phyloP scores from a whole-genome alignment of 2,888 invertebrate genomes.

The Phalera bucephala region DNA sequence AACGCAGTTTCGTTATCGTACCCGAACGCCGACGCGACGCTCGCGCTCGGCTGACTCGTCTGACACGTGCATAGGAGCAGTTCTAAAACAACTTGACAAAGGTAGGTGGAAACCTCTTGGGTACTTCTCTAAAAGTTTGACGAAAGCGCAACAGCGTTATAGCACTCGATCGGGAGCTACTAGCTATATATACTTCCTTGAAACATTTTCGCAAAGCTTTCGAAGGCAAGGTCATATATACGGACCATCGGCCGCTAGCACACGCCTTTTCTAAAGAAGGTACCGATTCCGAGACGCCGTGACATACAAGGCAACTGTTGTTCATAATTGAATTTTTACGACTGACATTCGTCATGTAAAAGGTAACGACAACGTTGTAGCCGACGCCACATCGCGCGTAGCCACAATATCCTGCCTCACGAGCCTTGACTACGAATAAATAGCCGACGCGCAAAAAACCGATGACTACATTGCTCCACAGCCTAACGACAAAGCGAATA shows the following conservation, averaged over 20 bases:
- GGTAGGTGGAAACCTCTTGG: conserved; percentile 11
- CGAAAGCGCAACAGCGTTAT: conserved; percentile 6
- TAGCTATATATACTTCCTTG: conserved; percentile 10
- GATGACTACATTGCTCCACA: not conserved
- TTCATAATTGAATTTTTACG: conserved; percentile 8
- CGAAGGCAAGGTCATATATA: conserved; percentile 8
- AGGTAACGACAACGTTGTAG: conserved; percentile 2
- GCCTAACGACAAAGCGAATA: no score
- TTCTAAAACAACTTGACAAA: conserved; percentile 38
- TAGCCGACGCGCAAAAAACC: conserved; percentile 1
- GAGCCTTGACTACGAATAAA: not conserved
- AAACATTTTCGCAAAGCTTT: conserved; percentile 9
- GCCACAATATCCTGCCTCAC: conserved; percentile 1
- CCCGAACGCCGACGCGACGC: no score
- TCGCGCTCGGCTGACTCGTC: conserved; percentile 52
- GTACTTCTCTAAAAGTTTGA: conserved; percentile 11
- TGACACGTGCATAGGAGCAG: conserved; percentile 45
- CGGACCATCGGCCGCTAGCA: conserved; percentile 11
- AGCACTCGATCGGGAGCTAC: conserved; percentile 10
- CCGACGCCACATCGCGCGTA: conserved; percentile 5
- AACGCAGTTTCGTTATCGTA: no score
- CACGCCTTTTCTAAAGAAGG: not conserved
- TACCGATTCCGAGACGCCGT: not conserved
- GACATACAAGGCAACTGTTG: conserved; percentile 1
- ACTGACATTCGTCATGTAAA: conserved; percentile 1